phyloP scores from a whole-genome alignment of 2,113 vertebrate species.

The Coracopsis vasa region DNA sequence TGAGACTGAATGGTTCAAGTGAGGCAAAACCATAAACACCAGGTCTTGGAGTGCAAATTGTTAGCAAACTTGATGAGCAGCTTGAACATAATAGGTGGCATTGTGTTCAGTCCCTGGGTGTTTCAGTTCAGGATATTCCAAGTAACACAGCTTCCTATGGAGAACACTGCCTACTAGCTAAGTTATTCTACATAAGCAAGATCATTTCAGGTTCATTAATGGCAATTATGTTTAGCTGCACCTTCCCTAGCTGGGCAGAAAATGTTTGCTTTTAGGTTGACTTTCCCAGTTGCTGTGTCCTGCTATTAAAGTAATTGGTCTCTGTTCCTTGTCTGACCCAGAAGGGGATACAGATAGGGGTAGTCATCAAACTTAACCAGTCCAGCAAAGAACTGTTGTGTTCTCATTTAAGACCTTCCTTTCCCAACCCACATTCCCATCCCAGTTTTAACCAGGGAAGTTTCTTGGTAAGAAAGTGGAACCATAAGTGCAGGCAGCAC shows the following conservation, averaged over 20 bases:
- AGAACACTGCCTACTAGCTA: neutral
- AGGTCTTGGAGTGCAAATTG: neutral
- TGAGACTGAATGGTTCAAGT: neutral
- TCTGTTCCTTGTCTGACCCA: neutral
- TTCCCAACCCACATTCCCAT: neutral
- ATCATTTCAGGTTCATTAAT: neutral
- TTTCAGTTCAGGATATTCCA: neutral
- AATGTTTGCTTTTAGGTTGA: neutral
- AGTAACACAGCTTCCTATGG: neutral
- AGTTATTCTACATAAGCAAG: neutral
- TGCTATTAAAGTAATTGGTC: conserved; percentile 4
- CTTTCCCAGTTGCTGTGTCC: neutral
- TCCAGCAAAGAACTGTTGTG: neutral
- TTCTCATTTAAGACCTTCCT: neutral
- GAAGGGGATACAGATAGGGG: neutral
- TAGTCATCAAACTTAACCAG: conserved; percentile 8
- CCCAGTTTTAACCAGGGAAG: neutral
- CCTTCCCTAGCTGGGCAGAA: conserved; percentile 1
- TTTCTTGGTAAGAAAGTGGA: neutral
- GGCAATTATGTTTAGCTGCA: neutral
- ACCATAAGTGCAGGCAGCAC: neutral
- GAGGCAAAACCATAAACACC: neutral
- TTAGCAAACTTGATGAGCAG: neutral
- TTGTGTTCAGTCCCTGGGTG: neutral
- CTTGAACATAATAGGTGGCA: neutral